Base-by-base conservation (phyloP, 1,140 invertebrate genomes). In the Drosophila auraria region DNA sequence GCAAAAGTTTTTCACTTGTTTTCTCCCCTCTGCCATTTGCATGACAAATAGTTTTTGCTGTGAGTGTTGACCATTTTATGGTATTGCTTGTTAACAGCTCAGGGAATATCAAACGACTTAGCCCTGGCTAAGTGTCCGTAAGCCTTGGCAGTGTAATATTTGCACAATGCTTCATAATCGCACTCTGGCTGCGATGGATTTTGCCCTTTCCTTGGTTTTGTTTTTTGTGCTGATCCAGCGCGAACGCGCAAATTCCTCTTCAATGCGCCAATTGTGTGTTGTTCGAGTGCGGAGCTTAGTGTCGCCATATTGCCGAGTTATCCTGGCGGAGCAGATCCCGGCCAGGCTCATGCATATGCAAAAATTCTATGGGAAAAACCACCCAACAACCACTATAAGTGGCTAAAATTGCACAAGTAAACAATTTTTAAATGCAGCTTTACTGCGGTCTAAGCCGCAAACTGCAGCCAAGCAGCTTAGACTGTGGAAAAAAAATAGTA, bases 131-230 rank as follows among this genome's bases (percentile, higher is more conserved):
- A 57, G 30, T 40, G 65, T 38, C 27, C 12, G n/a, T 30, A 50
- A 14, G 27, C 27, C 30, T 44, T 54, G 56, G 14, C 56, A 47
- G 40, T 68, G 33, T 60, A 71, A 87, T 87, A 89, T 89, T 87
- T 84, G 56, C 78, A 75, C 70, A 89, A 78, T 69, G 60, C 78
- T 81, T 89, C 74, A 89, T 81, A 83, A 87, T 79, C 83, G 63
- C 54, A 36, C 54, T 14, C 54, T 44, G n/a, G 25, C 63, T 47
- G 50, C 20, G 30, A 25, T 51, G 38, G 40, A 47, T 54, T 42
- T 23, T 11, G 27, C 27, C 53, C 59, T 20, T 53, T 44, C 9
- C 33, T 38, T 15, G 33, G 17, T n/a, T 57, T 23, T 25, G 14
- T 20, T 33, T 38, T 27, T 33, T 9, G 17, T 49, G 83, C 84